Base-by-base conservation (phyloP, 2,888 invertebrate species). In the Phania funesta region DNA sequence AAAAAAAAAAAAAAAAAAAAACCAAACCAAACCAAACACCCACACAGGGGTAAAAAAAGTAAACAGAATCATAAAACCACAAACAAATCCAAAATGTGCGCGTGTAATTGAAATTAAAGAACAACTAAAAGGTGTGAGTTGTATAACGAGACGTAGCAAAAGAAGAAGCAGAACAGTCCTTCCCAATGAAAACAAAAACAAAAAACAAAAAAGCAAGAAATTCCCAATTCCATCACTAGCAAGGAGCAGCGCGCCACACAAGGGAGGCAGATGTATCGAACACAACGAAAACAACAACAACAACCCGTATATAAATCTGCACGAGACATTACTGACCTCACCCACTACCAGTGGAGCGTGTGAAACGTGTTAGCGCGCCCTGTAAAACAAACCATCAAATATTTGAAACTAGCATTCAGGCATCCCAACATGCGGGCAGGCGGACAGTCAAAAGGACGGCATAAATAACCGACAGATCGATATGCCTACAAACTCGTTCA, bases 321-420 rank as follows among this genome's bases (percentile, higher is more conserved):
- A 60, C 65, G 65, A 79, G 65, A 79, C 60, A 87, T 85, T 86
- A 89, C 88, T 88, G 88, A 88, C 88, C 88, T 88, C 89, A 88
- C 89, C 88, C 89, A 88, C 88, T 87, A n/a, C n/a, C n/a, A 87
- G 85, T 86, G 85, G 87, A 82, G 74, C 78, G 60, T 75, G 82
- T 70, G 70, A 78, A 82, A 78, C 26, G 73, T 60, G 60, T 52
- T 56, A 60, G 65, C 60, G 35, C 56, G 68, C 68, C 77, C 67
- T 62, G 60, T 74, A 46, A 73, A 62, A 22, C 44, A 58, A 74
- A 58, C 41, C 68, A 22, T 54, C 60, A 68, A 70, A 65, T 56
- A 56, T 73, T 68, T 35, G 41, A 75, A 67, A 73, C 48, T 56
- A 73, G 73, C 68, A 56, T 56, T 29, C 64, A 35, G 78, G 29